Evolutionary conservation across 2,113 vertebrate genomes (phyloP), one percentile per base, ranked within the genome.

Genomic region (Rhinoptilus africanus): DNA sequence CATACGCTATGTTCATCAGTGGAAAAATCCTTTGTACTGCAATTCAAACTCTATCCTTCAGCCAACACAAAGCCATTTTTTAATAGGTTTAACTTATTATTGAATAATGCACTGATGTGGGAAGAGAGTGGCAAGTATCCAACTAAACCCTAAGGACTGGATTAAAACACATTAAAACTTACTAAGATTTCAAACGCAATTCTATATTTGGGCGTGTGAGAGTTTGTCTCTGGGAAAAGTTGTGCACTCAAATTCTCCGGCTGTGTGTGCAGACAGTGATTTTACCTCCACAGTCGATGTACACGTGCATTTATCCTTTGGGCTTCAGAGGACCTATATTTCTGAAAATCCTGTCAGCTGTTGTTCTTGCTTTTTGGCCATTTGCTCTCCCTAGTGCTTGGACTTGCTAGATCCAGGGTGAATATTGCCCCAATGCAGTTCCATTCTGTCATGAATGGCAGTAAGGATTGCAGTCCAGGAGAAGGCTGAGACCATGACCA

Each of bases 1-100:
- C 47, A 21, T 82, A 57, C 12, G 4, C 57, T 71, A 41, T 7
- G 51, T 80, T 89, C 81, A 88, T 83, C 79, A 83, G 35, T 66
- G 56, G 78, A 96, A 95, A 96, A 94, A 88, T 82, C 54, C 87
- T 95, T 92, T 91, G 69, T 92, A 60, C 34, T 64, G 62, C 30
- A 73, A 63, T 92, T 95, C 87, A 63, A 80, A 85, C 43, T 73
- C 68, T 37, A 48, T 54, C 50, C 60, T 64, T 80, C 69, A 91
- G 71, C 37, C 64, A 77, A 57, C 53, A 75, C 16, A 91, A 89
- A 96, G 37, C 14, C 80, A 91, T 35, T 91, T 91, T 69, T 87
- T 48, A 91, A 88, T 77, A 87, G 54, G 34, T 91, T 94, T 77
- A 89, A 85, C 34, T 91, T 95, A 62, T 83, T 87, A 34, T 81